Evolutionary conservation across 2,113 vertebrate species (phyloP).

Genomic region (Actenoides hombroni): DNA sequence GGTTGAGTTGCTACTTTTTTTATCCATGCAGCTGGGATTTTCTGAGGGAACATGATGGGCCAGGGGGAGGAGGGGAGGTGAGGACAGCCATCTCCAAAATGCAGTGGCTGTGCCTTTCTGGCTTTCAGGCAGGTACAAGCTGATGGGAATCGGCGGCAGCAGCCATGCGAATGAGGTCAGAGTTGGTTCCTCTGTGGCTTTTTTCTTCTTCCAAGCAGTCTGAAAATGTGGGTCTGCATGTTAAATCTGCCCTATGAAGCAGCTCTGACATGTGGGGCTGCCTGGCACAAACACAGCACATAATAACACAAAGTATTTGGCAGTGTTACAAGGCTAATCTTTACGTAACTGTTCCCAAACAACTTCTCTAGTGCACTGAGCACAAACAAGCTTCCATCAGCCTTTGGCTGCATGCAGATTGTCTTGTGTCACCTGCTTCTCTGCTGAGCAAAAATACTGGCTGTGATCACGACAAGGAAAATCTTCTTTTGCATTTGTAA

Average conservation of each 20-base stretch:
- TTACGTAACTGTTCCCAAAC: slow-evolving; percentile 65
- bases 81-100: slow-evolving; percentile 48
- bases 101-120: not conserved
- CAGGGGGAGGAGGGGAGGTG: not conserved
- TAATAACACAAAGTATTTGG: slow-evolving; percentile 69
- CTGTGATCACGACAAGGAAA: not conserved
- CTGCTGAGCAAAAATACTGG: slow-evolving; percentile 34
- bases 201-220: not conserved
- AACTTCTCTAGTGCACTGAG: slow-evolving; percentile 43
- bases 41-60: slow-evolving; percentile 29
- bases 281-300: slow-evolving; percentile 69
- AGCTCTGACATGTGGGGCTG: slow-evolving; percentile 70
- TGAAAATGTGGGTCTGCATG: slow-evolving; percentile 62
- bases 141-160: not conserved
- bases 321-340: slow-evolving; percentile 69
- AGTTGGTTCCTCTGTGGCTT: slow-evolving; percentile 29
- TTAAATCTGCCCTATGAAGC: slow-evolving; percentile 63
- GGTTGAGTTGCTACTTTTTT: slow-evolving; percentile 37
- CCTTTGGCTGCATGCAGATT: slow-evolving; percentile 46
- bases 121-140: slow-evolving; percentile 29
- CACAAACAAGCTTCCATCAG: slow-evolving; percentile 64
- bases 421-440: slow-evolving; percentile 57
- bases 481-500: not conserved
- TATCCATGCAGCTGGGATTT: slow-evolving; percentile 41
- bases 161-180: slow-evolving; percentile 42